Base-by-base conservation (phyloP, 2,797 vertebrate species). In the Enoplosus armatus region DNA sequence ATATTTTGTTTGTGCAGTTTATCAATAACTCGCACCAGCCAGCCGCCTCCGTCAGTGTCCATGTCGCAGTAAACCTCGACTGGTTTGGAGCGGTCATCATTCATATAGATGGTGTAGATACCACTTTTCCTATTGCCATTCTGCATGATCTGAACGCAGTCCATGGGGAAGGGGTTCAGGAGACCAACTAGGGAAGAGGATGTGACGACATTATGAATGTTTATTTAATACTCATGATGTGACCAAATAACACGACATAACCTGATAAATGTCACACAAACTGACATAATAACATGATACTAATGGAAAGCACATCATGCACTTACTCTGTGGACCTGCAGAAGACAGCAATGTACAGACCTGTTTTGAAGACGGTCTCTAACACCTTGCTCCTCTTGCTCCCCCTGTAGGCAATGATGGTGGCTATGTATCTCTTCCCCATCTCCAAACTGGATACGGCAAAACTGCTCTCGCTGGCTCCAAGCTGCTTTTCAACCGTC, bases 1-100 rank as follows among this genome's bases (percentile, higher is more conserved):
- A 50, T 54, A 27, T 35, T 41, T 51, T 5, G 9, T 65, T 1
- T 27, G 3, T 39, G n/a, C 18, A 47, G 41, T 16, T 45, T 18
- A 35, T 59, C 14, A 58, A 11, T 63, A 22, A 48, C 26, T 67
- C 64, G 0, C 94, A 98, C 96, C 79, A 92, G 95, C 97, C 97
- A 98, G 78, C 97, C 93, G 0, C 96, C 97, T 75, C 96, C 94
- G 0, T 97, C 97, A 0, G 96, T 97, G 71, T 95, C 93, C 96
- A 97, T 97, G 93, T 98, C 97, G 0, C 97, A 98, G 90, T 90
- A 97, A 39, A 95, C 97, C 77, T 96, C 92, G 18, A 96, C 63
- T 0, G 95, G 89, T 77, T 87, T 94, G 82, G 93, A 93, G 62
- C 70, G 72, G 11, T 97, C 90, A 1, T 93, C 85, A 0, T 92